These are phyloP conservation scores for Camponotus vicinus DNA, from an alignment of 1,140 invertebrate species.

Conservation along the genomic window DNA sequence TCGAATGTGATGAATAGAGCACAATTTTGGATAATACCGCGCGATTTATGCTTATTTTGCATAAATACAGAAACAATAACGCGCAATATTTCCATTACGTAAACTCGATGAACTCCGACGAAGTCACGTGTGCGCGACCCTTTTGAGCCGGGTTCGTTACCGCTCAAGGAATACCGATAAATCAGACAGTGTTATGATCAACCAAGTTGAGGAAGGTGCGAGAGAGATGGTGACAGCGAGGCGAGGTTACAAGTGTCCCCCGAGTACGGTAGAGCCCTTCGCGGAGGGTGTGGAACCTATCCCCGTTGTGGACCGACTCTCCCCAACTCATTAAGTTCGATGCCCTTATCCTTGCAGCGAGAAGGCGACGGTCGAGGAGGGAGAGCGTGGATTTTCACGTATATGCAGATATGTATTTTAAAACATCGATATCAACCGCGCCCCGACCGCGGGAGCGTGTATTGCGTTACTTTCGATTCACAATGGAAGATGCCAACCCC, in stretches of 20 bases:
- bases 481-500: constrained; percentile 74
- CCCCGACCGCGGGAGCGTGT: constrained; percentile 77
- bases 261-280: constrained; percentile 67
- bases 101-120: constrained; percentile 42
- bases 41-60: not conserved
- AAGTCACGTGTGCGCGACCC: constrained; percentile 59
- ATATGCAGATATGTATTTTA: constrained; percentile 84
- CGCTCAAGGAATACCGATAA: constrained; percentile 84
- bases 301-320: constrained; percentile 68
- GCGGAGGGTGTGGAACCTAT: constrained; percentile 56
- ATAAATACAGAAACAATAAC: constrained; percentile 2
- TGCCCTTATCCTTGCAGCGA: constrained; percentile 75
- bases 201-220: constrained; percentile 41
- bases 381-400: constrained; percentile 67
- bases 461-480: constrained; percentile 83
- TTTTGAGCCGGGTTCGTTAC: constrained; percentile 51
- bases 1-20: not conserved
- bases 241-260: constrained; percentile 75
- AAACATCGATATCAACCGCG: constrained; percentile 84
- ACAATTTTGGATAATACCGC: not conserved
- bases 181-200: constrained; percentile 80
- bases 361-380: constrained; percentile 31
- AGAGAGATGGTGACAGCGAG: constrained; percentile 62
- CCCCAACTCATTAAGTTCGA: constrained; percentile 83
- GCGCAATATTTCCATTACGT: constrained; percentile 19